phyloP scores from a whole-genome alignment of 2,797 vertebrate species.

The Sebastes hubbsi region DNA sequence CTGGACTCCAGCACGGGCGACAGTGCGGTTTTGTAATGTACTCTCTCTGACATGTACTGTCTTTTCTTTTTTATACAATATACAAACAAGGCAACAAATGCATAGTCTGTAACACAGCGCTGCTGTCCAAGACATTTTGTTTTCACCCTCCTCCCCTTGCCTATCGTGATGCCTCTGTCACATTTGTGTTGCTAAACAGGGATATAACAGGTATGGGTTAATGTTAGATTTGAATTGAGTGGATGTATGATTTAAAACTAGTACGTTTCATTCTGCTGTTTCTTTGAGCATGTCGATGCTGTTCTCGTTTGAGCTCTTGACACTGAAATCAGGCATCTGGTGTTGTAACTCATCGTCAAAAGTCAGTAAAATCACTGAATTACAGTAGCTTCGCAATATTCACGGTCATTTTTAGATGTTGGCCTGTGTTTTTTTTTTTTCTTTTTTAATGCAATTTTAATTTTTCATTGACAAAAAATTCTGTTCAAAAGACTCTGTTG shows the following conservation, averaged over 20 bases:
- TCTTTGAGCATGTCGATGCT: conserved; percentile 78
- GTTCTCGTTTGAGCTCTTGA: conserved; percentile 83
- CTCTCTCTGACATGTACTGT: conserved; percentile 75
- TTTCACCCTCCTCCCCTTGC: conserved; percentile 75
- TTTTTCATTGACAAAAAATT: conserved; percentile 85
- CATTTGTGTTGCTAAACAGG: conserved; percentile 89
- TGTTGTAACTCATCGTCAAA: conserved; percentile 85
- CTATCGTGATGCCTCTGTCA: conserved; percentile 91
- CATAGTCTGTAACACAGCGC: conserved; percentile 88
- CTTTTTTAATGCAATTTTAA: conserved; percentile 84
- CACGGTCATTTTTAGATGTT: conserved; percentile 89
- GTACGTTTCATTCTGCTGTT: conserved; percentile 75
- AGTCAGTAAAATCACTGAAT: conserved; percentile 84
- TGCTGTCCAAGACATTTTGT: conserved; percentile 88
- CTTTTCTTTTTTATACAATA: conserved; percentile 63
- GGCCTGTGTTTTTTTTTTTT: conserved; percentile 82
- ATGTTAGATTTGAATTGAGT: conserved; percentile 87
- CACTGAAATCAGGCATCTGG: conserved; percentile 75
- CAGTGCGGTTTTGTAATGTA: conserved; percentile 79
- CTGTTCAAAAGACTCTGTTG: conserved; percentile 87
- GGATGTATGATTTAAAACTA: conserved; percentile 87
- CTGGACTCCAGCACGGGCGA: conserved; percentile 88
- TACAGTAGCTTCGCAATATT: conserved; percentile 79
- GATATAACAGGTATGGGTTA: conserved; percentile 80
- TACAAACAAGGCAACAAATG: conserved; percentile 83